Evolutionary conservation across 2,797 vertebrate species (phyloP).

Genomic region (Amblyraja radiata): DNA sequence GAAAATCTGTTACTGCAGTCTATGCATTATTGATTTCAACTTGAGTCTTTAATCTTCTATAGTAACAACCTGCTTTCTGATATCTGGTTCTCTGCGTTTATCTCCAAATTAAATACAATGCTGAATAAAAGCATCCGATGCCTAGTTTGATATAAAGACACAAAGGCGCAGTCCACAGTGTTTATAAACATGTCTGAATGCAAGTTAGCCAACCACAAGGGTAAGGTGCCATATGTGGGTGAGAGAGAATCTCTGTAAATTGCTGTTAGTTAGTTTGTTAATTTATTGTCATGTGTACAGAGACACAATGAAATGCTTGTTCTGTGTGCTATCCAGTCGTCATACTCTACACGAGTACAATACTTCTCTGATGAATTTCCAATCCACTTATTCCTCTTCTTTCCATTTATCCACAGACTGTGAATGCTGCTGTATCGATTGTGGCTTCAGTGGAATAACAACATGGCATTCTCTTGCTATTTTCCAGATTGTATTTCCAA

Average conservation of each 20-base stretch:
- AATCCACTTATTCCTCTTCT: not conserved
- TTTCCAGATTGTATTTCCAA: not conserved
- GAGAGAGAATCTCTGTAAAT: not conserved
- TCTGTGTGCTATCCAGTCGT: no score
- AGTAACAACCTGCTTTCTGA: not conserved
- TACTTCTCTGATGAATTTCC: not conserved
- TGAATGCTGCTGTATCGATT: no score
- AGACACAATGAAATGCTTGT: no score
- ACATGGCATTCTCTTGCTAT: not conserved
- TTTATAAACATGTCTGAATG: slow-evolving; percentile 30
- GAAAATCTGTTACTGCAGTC: not conserved
- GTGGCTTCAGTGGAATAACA: not conserved
- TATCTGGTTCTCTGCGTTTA: not conserved
- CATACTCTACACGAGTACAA: not conserved
- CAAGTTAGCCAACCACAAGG: not conserved
- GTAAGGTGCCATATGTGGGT: no score
- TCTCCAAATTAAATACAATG: not conserved
- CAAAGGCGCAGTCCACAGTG: not conserved
- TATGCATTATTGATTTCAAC: not conserved
- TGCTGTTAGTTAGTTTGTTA: not conserved
- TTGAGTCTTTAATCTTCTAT: not conserved
- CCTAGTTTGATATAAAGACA: not conserved
- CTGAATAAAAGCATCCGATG: not conserved
- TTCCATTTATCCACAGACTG: not conserved
- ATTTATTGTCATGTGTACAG: no score